Evolutionary conservation across 2,113 vertebrate genomes (phyloP).

Genomic region (Myodes glareolus): DNA sequence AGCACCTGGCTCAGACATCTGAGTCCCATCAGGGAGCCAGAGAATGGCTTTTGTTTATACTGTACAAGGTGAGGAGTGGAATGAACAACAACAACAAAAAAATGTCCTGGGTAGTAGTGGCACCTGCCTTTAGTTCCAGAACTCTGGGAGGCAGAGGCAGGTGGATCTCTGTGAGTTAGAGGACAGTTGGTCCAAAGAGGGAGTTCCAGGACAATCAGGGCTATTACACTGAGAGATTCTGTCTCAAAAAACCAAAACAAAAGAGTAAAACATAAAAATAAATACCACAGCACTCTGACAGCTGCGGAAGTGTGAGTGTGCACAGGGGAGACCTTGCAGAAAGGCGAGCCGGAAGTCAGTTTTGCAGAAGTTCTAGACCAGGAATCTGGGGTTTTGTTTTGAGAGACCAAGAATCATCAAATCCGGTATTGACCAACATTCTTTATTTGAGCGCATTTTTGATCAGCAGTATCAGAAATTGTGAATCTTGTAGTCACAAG

Average conservation of each 20-base stretch:
- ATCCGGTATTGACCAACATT: constrained; percentile 59
- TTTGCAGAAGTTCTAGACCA: neutral
- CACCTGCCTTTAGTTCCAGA: neutral
- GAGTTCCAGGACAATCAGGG: neutral
- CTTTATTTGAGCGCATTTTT: constrained; percentile 83
- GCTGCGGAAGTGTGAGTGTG: neutral
- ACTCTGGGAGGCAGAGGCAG: neutral
- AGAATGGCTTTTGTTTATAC: neutral
- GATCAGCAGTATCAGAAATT: constrained; percentile 72
- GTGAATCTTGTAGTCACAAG: constrained; percentile 40
- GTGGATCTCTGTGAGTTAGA: neutral
- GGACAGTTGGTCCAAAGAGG: neutral
- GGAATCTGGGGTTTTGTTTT: neutral
- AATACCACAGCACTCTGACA: neutral
- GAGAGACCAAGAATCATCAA: neutral
- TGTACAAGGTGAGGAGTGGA: neutral
- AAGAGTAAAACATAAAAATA: neutral
- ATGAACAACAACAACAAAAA: neutral
- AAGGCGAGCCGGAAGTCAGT: neutral
- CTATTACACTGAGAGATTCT: neutral
- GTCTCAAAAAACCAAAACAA: neutral
- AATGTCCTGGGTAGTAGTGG: neutral
- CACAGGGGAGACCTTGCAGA: neutral
- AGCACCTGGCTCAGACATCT: neutral
- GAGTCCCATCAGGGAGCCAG: neutral